These are phyloP conservation scores for Empidonax traillii DNA, from an alignment of 2,113 vertebrate genomes.

Conservation along the genomic window DNA sequence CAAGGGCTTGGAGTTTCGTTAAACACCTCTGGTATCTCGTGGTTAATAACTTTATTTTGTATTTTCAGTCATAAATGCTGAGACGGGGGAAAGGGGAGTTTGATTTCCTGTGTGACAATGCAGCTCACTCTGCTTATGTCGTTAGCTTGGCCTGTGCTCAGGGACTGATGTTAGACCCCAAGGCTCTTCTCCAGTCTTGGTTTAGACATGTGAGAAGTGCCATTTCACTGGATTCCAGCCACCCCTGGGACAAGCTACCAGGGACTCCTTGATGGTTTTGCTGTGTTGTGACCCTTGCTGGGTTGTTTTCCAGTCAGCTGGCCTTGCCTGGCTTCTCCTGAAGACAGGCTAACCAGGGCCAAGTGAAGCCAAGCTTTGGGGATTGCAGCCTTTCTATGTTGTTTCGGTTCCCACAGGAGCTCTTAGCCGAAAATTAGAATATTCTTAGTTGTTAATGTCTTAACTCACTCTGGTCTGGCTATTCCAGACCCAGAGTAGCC, in stretches of 20 bases:
- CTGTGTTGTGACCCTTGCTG: accelerated
- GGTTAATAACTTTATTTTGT: not conserved
- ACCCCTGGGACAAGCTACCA: not conserved
- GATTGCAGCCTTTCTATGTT: not conserved
- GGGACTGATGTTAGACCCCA: not conserved
- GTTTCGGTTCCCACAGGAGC: not conserved
- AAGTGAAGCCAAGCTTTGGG: not conserved
- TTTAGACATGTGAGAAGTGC: not conserved
- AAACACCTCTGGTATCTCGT: not conserved
- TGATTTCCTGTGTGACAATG: not conserved
- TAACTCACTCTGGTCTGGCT: not conserved
- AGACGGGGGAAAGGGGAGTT: not conserved
- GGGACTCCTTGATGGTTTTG: not conserved
- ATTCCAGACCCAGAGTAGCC: not conserved
- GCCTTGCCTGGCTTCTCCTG: not conserved
- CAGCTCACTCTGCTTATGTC: not conserved
- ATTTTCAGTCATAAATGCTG: not conserved
- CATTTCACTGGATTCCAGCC: not conserved
- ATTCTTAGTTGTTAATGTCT: not conserved
- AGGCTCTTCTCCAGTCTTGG: not conserved
- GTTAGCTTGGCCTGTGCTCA: accelerated
- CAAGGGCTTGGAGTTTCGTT: not conserved
- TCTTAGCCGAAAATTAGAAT: not conserved
- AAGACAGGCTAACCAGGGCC: not conserved
- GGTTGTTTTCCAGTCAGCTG: not conserved